Conservation (phyloP, 2,797 vertebrate species). For the Phalanger gymnotis region DNA sequence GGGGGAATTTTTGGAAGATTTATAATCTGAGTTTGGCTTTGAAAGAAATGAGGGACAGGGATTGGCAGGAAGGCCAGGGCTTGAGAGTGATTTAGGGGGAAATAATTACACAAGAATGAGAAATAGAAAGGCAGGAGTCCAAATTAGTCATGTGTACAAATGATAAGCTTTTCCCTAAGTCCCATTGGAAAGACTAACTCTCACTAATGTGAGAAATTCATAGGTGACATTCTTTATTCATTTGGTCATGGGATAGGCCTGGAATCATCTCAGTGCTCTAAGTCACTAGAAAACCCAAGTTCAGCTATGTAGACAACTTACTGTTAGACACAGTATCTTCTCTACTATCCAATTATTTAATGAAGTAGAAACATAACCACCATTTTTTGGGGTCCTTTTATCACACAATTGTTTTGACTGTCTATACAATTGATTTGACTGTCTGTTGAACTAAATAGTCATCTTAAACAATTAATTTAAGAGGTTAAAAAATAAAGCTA, state of each 20-base stretch:
- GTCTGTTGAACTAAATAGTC: background rate
- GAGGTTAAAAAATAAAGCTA: background rate
- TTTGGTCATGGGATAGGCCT: background rate
- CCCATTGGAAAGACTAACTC: conserved; percentile 52
- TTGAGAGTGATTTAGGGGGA: background rate
- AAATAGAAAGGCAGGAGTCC: conserved; percentile 12
- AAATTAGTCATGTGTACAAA: conserved; percentile 32
- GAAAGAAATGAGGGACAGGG: background rate
- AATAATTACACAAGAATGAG: background rate
- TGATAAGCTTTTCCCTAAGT: conserved; percentile 53
- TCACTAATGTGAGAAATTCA: background rate
- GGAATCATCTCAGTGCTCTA: conserved; percentile 1
- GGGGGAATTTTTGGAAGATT: background rate
- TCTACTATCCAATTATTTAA: background rate
- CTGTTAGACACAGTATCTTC: background rate
- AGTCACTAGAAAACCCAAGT: background rate
- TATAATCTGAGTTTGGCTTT: background rate
- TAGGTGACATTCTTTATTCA: background rate
- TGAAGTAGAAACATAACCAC: background rate
- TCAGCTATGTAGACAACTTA: background rate
- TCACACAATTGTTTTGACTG: too few relatives aligned
- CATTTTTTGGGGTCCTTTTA: background rate
- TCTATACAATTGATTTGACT: background rate
- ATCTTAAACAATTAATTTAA: background rate
- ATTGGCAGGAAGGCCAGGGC: background rate